Evolutionary conservation across 2,797 vertebrate genomes (phyloP).

Genomic region (Alcedo atthis): DNA sequence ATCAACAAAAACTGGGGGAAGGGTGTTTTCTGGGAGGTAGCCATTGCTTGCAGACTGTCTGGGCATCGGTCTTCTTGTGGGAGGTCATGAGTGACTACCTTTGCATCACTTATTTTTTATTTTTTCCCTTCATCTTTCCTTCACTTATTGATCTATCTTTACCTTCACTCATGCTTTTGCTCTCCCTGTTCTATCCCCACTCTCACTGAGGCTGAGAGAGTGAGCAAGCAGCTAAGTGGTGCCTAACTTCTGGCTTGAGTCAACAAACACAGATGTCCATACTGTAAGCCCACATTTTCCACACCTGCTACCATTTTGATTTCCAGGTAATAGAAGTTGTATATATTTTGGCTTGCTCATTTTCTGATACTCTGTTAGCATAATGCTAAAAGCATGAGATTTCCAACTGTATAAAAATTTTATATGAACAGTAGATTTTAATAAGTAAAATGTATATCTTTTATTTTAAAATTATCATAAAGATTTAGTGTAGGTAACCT

Average conservation of each 20-base stretch:
- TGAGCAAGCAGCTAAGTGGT: neutral
- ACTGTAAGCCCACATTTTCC: neutral
- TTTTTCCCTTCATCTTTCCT: neutral
- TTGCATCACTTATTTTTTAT: fast-evolving
- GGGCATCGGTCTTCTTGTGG: neutral
- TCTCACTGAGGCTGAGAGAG: neutral
- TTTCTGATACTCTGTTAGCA: neutral
- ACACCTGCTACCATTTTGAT: neutral
- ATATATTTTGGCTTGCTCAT: neutral
- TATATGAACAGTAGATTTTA: conserved; percentile 3
- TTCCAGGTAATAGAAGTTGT: neutral
- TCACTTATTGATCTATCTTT: neutral
- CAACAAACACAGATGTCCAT: neutral
- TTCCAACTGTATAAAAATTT: neutral
- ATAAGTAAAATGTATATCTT: conserved; percentile 22
- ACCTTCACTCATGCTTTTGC: neutral
- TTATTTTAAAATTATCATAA: conserved; percentile 7
- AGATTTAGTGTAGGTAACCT: conserved; percentile 25
- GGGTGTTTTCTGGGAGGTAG: neutral
- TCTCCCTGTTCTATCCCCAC: neutral
- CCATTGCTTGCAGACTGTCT: neutral
- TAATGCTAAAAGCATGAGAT: neutral
- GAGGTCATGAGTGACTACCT: neutral
- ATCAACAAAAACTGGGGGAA: neutral
- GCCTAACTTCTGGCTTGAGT: neutral